Evolutionary conservation across 2,797 vertebrate genomes (phyloP).

Genomic region (Fratercula arctica): DNA sequence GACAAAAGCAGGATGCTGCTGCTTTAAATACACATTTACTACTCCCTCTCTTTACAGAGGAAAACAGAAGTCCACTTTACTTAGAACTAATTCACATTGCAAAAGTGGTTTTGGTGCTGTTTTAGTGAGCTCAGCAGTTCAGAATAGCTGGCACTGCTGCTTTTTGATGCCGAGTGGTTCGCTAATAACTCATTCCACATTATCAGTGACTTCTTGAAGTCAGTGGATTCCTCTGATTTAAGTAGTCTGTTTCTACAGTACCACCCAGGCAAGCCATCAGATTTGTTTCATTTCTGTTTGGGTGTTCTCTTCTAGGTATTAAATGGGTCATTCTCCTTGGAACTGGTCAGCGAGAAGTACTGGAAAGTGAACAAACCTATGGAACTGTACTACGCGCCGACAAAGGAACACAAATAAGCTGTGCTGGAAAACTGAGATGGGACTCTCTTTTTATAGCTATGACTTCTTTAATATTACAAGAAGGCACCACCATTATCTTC

Average conservation of each 20-base stretch:
- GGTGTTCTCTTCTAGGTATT: conserved; percentile 83
- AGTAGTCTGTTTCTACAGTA: not conserved
- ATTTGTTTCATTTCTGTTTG: not conserved
- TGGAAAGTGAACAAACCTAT: conserved; percentile 99
- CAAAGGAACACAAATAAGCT: conserved; percentile 96
- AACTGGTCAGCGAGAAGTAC: conserved; percentile 98
- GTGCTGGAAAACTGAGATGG: conserved; percentile 45
- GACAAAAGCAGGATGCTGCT: not conserved
- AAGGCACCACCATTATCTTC: conserved; percentile 64
- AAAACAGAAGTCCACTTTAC: not conserved
- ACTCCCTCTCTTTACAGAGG: not conserved
- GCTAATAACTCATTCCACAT: not conserved
- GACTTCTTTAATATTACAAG: conserved; percentile 71
- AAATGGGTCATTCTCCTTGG: conserved; percentile 97
- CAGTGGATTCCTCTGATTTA: not conserved
- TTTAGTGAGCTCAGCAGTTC: not conserved
- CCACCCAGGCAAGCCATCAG: fast-evolving
- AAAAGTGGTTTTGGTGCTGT: not conserved
- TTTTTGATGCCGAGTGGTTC: not conserved
- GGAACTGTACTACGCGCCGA: conserved; percentile 98
- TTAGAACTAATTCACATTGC: not conserved
- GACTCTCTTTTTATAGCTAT: conserved; percentile 72
- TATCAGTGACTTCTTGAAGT: not conserved
- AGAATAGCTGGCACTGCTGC: not conserved
- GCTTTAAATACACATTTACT: not conserved